Evolutionary conservation across 2,888 invertebrate species (phyloP).

Genomic region (Panzeria rudis): DNA sequence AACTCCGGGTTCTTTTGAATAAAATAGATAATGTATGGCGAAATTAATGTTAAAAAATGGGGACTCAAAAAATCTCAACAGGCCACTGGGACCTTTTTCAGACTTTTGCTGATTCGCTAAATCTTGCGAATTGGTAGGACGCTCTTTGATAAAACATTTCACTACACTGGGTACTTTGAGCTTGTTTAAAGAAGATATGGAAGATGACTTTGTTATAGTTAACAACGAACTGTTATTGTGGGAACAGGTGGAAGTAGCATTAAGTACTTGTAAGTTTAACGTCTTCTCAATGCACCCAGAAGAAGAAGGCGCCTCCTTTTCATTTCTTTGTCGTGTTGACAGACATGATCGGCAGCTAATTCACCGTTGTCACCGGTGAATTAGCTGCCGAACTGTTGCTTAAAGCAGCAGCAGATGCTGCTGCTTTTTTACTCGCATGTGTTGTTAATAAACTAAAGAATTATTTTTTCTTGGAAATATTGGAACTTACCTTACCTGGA

Average conservation of each 20-base stretch:
- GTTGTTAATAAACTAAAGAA: slow-evolving; percentile 83
- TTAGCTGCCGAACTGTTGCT: slow-evolving; percentile 71
- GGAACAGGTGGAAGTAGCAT: slow-evolving; percentile 68
- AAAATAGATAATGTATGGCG: slow-evolving; percentile 98
- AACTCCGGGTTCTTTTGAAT: slow-evolving; percentile 98
- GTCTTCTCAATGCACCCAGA: slow-evolving; percentile 74
- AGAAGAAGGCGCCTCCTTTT: slow-evolving; percentile 47
- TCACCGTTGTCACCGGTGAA: slow-evolving; percentile 74
- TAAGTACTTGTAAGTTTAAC: slow-evolving; percentile 78
- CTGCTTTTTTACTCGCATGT: slow-evolving; percentile 81
- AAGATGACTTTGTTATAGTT: slow-evolving; percentile 79
- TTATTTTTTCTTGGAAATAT: slow-evolving; percentile 83
- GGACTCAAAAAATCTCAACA: slow-evolving; percentile 94
- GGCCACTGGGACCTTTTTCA: slow-evolving; percentile 83
- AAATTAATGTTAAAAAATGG: slow-evolving; percentile 99
- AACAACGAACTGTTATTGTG: slow-evolving; percentile 29
- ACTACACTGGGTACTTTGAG: slow-evolving; percentile 83
- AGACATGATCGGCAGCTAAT: slow-evolving; percentile 70
- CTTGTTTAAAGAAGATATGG: slow-evolving; percentile 82
- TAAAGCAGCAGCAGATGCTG: slow-evolving; percentile 78
- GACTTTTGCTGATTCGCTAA: slow-evolving; percentile 76
- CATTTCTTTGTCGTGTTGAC: slow-evolving; percentile 65
- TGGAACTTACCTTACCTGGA: slow-evolving; percentile 33
- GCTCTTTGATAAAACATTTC: slow-evolving; percentile 82
- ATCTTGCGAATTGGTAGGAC: slow-evolving; percentile 70